Evolutionary conservation across 1,140 invertebrate genomes (phyloP), one percentile per base, ranked within the genome.

Genomic region (Lepeophtheirus salmonis): DNA sequence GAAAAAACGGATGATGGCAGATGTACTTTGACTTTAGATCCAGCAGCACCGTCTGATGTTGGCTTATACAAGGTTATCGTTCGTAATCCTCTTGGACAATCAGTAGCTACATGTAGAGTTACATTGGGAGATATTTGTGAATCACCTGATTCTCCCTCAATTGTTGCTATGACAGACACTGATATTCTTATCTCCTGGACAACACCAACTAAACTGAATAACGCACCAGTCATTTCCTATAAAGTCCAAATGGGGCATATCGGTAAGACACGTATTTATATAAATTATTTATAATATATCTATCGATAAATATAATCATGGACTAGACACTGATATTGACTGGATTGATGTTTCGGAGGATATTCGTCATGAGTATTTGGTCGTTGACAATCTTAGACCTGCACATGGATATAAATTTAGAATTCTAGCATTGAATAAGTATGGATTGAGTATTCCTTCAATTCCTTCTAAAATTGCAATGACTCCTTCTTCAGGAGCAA

Each of bases 31-130:
- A 78, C 77, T 50, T 80, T 91, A 53, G 77, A 80, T 25, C 30
- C 83, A 84, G 1, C 82, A 0, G 75, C 81, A 53, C 78, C 81
- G 63, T 81, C 84, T 64, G 89, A 92, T 70, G 77, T 83, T 41
- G 94, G 94, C 0, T 82, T 89, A 64, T 98, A 97, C 70, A 97
- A 94, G 70, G 89, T 90, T 12, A 87, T 94, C 1, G 92, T 91
- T 0, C 73, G 89, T 18, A 95, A 94, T 67, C 81, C 82, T 64
- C 75, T 68, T 23, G 79, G 78, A 0, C 70, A 72, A 17, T 71
- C 72, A 2, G 72, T 71, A 4, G 74, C 72, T 62, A 68, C 70
- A 58, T 76, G 76, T 25, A 67, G 76, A 58, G 65, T 80, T 2
- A 64, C 71, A 16, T 64, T 73, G 48, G 79, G 77, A 24, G 77